Evolutionary conservation across 2,888 invertebrate species (phyloP), one percentile per base, ranked within the genome.

Genomic region (Drosophila parthenogenetica): DNA sequence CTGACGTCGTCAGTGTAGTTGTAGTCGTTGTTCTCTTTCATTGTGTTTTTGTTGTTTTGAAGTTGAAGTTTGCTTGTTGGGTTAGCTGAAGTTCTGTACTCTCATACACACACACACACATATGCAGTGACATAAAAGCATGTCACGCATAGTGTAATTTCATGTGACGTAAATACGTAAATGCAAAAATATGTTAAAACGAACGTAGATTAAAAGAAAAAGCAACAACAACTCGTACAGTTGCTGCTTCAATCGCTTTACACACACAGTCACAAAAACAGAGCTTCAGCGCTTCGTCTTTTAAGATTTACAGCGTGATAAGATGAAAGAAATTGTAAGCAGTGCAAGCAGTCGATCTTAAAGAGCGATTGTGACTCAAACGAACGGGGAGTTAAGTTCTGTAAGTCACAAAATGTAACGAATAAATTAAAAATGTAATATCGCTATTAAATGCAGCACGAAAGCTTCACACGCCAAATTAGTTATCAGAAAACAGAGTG

Each of bases 81-180:
- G 77, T 85, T 83, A 73, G 81, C 69, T 74, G 81, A 77, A 81
- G 76, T 81, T 86, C 79, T 77, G 74, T 32, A 40, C 64, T 66
- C 63, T 64, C 63, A 58, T 58, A 43, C 45, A 61, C 45, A 49
- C 43, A 58, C 42, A 58, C 69, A 66, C 29, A 49, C 57, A 53
- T 42, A 10, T 64, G 49, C 62, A 61, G 25, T 43, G 67, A 65
- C 72, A 79, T 73, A 79, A 77, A 83, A 85, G 76, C 80, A 80
- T 85, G 82, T 83, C 85, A 85, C 82, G 85, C 85, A 82, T 80
- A 79, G 85, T 75, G 73, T 73, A 85, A 82, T 85, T 80, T 69
- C 78, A 80, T 83, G 83, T 84, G 83, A 84, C 83, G 83, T 81
- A 84, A 86, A 80, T 85, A 83, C 82, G 86, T 77, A 84, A 86